A percentile compares a stretch with the other conserved stretches of the same genome.
Evolutionary conservation across 2,888 invertebrate species (phyloP).

Genomic region (Smittia sp.): DNA sequence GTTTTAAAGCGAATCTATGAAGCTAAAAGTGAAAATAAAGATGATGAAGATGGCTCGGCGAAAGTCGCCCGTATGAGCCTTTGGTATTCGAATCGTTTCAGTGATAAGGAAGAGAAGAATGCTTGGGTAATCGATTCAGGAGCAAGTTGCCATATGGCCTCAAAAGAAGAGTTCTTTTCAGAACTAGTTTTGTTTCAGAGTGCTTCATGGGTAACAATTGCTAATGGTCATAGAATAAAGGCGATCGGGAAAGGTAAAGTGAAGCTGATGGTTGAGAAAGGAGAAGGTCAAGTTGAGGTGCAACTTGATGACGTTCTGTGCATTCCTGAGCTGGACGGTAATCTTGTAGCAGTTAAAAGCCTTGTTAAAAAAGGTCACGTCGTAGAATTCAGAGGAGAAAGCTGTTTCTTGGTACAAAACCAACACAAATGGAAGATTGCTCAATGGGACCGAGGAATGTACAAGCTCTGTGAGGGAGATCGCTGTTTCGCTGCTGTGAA

Average conservation of each 20-base stretch:
- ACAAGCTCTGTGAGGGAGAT: background rate
- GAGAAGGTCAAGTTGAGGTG: background rate
- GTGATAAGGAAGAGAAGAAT: background rate
- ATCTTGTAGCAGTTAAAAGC: background rate
- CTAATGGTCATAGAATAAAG: background rate
- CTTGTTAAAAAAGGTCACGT: background rate
- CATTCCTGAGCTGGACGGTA: background rate
- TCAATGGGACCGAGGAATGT: background rate
- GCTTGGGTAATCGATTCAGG: constrained; percentile 13
- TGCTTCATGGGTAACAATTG: background rate
- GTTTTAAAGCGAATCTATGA: too few species aligned
- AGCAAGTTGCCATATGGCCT: background rate
- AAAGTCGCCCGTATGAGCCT: background rate
- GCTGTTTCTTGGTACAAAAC: background rate
- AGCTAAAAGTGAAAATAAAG: background rate
- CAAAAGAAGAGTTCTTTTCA: background rate
- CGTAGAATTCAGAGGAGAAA: background rate
- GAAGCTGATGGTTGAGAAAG: background rate
- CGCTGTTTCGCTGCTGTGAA: background rate
- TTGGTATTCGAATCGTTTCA: too few species aligned
- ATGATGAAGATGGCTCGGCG: background rate
- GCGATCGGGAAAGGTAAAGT: background rate
- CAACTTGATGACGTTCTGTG: background rate
- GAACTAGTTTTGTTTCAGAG: background rate
- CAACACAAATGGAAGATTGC: background rate